Base-by-base conservation (phyloP, 2,797 vertebrate genomes). In the Tapera naevia region DNA sequence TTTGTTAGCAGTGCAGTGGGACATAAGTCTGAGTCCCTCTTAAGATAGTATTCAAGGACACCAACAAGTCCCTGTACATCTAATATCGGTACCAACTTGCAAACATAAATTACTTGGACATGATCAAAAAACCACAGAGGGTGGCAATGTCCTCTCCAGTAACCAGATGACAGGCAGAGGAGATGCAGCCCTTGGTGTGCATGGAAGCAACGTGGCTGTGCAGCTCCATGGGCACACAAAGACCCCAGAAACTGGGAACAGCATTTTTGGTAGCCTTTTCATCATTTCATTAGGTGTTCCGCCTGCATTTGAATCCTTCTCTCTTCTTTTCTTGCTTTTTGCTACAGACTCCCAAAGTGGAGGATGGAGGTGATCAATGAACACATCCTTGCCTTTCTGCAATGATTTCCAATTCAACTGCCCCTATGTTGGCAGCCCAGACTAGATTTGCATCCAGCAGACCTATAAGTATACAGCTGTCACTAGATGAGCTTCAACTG, bases 401-500 rank as follows among this genome's bases (percentile, higher is more conserved):
- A 74, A 54, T 0, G 0, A 48, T 75, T 91, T 75, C 73, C 5
- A 5, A 65, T 48, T 92, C 86, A 50, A 46, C 62, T 64, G 37
- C n/a, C 83, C 64, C 60, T 85, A 72, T 33, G 45, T 53, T 46
- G 51, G 82, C 72, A 89, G 50, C 50, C 50, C 30, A 32, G 4
- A 58, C 35, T 54, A 64, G n/a, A 56, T 74, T 89, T 74, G 54
- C 62, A 39, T 57, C 7, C 17, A 79, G 66, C 65, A 86, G 60
- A 35, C 13, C 35, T 65, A 48, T 0, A 0, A 27, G 14, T 10
- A 13, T 0, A 0, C 25, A 69, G 37, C 61, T 48, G 62, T 50
- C 2, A 1, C 76, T 21, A 58, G 13, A 72, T 6, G 3, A 72
- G 24, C 22, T 89, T 46, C 41, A 54, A 65, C 72, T 32, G 69